Evolutionary conservation across 2,888 invertebrate genomes (phyloP).

Genomic region (Polymixis flavicincta): DNA sequence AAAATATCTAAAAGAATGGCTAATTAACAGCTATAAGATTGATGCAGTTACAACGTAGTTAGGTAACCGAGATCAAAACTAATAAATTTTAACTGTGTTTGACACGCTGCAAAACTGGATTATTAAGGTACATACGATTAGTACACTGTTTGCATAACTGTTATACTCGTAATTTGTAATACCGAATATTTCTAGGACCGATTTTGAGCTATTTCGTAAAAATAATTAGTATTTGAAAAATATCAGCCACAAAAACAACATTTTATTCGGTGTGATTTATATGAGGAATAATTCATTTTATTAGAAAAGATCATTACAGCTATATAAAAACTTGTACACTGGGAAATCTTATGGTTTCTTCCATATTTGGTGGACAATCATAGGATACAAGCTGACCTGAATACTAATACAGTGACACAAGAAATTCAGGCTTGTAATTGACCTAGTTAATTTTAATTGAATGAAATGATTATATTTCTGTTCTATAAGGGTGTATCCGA

Average conservation of each 20-base stretch:
- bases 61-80: conserved; percentile 27
- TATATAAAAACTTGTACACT: not conserved
- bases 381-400: not conserved
- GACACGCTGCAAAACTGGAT: conserved; percentile 31
- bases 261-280: not conserved
- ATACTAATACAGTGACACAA: not conserved
- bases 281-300: not conserved
- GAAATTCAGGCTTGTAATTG: not conserved
- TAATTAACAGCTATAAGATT: conserved; percentile 13
- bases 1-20: not conserved
- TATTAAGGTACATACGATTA: conserved; percentile 14
- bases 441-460: not conserved
- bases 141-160: conserved; percentile 22
- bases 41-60: conserved; percentile 24
- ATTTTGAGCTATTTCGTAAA: not conserved
- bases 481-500: not conserved
- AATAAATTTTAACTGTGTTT: conserved; percentile 40
- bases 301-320: not conserved
- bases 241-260: not conserved
- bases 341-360: not conserved
- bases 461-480: too few relatives aligned
- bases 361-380: not conserved
- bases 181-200: not conserved
- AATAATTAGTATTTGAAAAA: not conserved
- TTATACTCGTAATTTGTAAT: conserved; percentile 1